Base-by-base conservation (phyloP, 53 echinoderm and acorn worm species). In the Temnopleurus reevesii region DNA sequence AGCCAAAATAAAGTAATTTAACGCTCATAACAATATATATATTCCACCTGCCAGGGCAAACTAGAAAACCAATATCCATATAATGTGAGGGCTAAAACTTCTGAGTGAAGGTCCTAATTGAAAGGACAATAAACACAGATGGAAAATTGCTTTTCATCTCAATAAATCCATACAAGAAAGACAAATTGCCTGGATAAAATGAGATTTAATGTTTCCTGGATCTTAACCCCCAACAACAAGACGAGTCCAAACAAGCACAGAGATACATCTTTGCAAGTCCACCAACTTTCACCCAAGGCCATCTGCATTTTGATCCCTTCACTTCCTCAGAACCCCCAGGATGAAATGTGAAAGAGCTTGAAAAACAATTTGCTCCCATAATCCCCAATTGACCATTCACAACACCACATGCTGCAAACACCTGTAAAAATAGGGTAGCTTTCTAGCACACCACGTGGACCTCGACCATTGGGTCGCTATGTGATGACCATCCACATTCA, bases 301-400 rank as follows among this genome's bases (percentile, higher is more conserved):
- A 71, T 71, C 17, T 41, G 19, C 21, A 8, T 13, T 41, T 9
- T 8, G 29, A 31, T 63, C 33, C 33, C 13, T 63, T 6, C 63
- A 12, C 71, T 23, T 27, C 41, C 41, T 21, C 41, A 8, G 8
- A 36, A 38, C 41, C 71, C 71, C 71, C 35, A 38, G 71, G 71
- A 12, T 49, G 10, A 49, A 9, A 36, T 71, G 23, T 41, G 41
- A 71, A 71, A 41, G 41, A 71, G 71, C 71, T 71, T 41, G 36
- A 27, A 4, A 71, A 71, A 71, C 71, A 38, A 41, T 71, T 71
- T 71, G 71, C 41, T 41, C 71, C 21, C 41, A 5, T 71, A 71
- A 71, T 71, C 71, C 71, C 21, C 71, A 71, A 71, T 38, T 71
- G 10, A 36, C 71, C 41, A 36, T 41, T 71, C 71, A 71, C 21